Conservation (phyloP, 2,113 vertebrate species). For the Psittacara wagleri region DNA sequence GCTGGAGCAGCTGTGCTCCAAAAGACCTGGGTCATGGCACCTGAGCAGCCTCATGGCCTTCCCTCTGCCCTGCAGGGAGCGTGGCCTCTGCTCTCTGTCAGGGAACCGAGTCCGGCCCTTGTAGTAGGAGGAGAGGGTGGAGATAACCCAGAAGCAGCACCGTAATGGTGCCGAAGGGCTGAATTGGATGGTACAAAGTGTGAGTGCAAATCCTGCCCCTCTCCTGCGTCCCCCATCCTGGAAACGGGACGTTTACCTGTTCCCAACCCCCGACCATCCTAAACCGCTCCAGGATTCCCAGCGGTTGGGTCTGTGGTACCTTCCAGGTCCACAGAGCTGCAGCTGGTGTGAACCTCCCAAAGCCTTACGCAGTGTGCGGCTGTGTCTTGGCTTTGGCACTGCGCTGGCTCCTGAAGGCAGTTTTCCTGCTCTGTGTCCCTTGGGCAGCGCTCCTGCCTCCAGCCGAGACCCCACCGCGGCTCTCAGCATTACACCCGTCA, state of each 20-base stretch:
- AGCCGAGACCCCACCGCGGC: not conserved
- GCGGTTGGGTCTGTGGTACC: not conserved
- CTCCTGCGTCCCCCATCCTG: not conserved
- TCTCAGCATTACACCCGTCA: too few species aligned
- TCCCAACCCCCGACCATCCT: not conserved
- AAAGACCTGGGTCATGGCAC: not conserved
- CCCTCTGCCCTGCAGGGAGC: not conserved
- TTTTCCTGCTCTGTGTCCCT: not conserved
- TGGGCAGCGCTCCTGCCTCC: not conserved
- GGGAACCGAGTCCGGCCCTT: not conserved
- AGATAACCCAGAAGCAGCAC: accelerated
- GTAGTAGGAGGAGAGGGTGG: not conserved
- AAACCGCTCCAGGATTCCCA: not conserved
- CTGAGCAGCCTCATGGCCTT: not conserved
- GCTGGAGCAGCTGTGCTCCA: not conserved
- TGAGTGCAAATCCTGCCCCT: not conserved
- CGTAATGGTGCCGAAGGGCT: accelerated
- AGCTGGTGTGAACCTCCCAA: not conserved
- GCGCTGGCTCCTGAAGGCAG: not conserved
- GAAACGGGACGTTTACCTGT: not conserved
- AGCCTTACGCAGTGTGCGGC: not conserved
- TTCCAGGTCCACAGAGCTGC: not conserved
- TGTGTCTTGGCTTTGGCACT: not conserved
- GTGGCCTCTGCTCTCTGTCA: not conserved
- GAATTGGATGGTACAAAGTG: accelerated